These are phyloP conservation scores for Onchidella celtica DNA, from an alignment of 2,888 invertebrate species.

Conservation along the genomic window DNA sequence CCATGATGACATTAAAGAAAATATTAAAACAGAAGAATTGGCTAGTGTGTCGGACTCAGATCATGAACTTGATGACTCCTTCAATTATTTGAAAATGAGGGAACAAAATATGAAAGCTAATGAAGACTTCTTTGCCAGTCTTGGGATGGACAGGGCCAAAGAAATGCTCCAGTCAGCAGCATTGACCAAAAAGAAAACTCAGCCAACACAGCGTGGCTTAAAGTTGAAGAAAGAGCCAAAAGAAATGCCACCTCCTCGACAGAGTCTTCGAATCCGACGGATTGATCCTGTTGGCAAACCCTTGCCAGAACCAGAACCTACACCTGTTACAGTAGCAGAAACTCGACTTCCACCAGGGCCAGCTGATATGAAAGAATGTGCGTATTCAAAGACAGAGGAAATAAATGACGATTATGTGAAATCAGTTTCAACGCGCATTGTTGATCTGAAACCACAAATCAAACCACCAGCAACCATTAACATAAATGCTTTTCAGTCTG, in stretches of 20 bases:
- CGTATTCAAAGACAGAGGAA: slow-evolving; percentile 47
- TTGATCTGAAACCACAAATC: background rate
- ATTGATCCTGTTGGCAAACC: slow-evolving; percentile 64
- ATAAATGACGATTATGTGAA: background rate
- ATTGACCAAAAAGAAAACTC: slow-evolving; percentile 14
- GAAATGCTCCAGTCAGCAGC: background rate
- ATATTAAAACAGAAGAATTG: background rate
- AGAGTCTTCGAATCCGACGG: slow-evolving; percentile 63
- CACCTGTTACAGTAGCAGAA: slow-evolving; percentile 38
- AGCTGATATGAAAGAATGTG: slow-evolving; percentile 36
- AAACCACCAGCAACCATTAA: background rate
- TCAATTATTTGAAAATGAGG: slow-evolving; percentile 51
- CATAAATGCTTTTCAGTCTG: slow-evolving; percentile 40
- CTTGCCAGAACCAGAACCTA: slow-evolving; percentile 57
- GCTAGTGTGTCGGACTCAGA: background rate
- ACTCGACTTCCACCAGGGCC: slow-evolving; percentile 41
- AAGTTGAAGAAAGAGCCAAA: slow-evolving; percentile 21
- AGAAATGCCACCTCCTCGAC: slow-evolving; percentile 56
- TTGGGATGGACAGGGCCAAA: slow-evolving; percentile 59
- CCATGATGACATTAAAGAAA: slow-evolving; percentile 21
- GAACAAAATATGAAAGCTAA: slow-evolving; percentile 67
- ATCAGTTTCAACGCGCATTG: slow-evolving; percentile 4
- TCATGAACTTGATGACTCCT: background rate
- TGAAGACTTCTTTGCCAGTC: slow-evolving; percentile 63
- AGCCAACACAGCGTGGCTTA: slow-evolving; percentile 34